Evolutionary conservation across 2,888 invertebrate genomes (phyloP), one percentile per base, ranked within the genome.

Genomic region (Cephus pulcher): DNA sequence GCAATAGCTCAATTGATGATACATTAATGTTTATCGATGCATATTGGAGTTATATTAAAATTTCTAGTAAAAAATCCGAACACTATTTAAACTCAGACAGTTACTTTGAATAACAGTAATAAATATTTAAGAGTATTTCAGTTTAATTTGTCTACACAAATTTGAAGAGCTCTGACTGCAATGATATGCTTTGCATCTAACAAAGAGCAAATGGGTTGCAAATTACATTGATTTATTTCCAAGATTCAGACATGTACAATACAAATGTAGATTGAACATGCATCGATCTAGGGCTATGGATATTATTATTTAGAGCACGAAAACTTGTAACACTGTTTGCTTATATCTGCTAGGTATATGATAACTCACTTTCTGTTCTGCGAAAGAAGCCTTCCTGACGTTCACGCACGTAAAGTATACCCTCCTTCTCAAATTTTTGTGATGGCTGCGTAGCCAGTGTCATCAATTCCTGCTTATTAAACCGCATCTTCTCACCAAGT

Each of bases 361-460:
- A 79, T 76, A 81, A 93, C 94, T 94, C 93, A 98, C 98, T 97
- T 95, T 98, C 98, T 83, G 96, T 95, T 91, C 97, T 95, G 84
- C 97, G 95, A 93, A 98, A 98, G 92, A 98, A 96, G 79, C 97
- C 96, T 90, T 98, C 98, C 89, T 97, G 97, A 83, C 96, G 95
- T 91, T 98, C 98, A 86, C 96, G 95, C 79, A 98, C 94, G 83
- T 95, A 95, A 81, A 98, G 93, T 82, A 96, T 94, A 79, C 98
- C 98, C 93, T 98, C 98, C 89, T 97, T 97, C 91, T 98, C 98
- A 91, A 97, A 98, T 92, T 96, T 96, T 86, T 96, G 96, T 12
- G 96, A 95, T 73, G 96, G 96, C 92, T 98, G 97, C 78, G 96
- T 95, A 81, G 98, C 98, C 91, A 98, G 92, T 78, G 96, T 95